These are phyloP conservation scores for Xylocopa sonorina DNA, from an alignment of 1,140 invertebrate species.

Conservation along the genomic window DNA sequence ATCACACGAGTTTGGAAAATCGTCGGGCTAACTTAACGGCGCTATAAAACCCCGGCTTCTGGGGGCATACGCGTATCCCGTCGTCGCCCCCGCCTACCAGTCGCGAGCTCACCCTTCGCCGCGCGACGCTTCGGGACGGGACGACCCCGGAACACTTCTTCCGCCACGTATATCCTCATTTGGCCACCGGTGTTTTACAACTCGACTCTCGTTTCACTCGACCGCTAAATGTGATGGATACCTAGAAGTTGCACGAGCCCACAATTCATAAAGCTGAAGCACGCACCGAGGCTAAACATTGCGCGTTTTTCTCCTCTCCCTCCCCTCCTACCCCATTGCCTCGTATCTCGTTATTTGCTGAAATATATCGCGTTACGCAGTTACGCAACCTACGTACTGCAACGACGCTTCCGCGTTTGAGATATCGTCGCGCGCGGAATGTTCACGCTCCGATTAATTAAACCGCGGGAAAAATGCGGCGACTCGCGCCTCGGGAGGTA, in stretches of 20 bases:
- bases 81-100: constrained; percentile 27
- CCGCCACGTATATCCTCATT: constrained; percentile 74
- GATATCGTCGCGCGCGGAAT: constrained; percentile 7
- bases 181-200: constrained; percentile 72
- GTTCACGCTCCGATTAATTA: constrained; percentile 35
- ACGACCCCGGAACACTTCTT: constrained; percentile 67
- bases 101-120: constrained; percentile 33
- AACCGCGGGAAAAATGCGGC: constrained; percentile 32
- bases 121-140: constrained; percentile 47
- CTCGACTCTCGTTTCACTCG: constrained; percentile 70
- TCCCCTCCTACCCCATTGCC: too few relatives aligned
- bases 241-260: constrained; percentile 54
- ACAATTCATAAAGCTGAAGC: constrained; percentile 64
- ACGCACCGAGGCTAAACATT: constrained; percentile 4
- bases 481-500: neutral
- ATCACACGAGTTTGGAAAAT: constrained; percentile 67
- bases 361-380: constrained; percentile 57
- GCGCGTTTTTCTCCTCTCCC: neutral
- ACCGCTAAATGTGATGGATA: constrained; percentile 72
- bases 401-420: constrained; percentile 45
- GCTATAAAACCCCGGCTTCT: constrained; percentile 64
- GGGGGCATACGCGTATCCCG: constrained; percentile 18
- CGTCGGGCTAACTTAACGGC: constrained; percentile 68
- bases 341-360: constrained; percentile 43
- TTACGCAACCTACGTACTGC: constrained; percentile 42